A percentile compares a stretch with the other conserved stretches of the same genome.
Conservation (phyloP, 2,797 vertebrate species). For the Chelonia mydas region DNA sequence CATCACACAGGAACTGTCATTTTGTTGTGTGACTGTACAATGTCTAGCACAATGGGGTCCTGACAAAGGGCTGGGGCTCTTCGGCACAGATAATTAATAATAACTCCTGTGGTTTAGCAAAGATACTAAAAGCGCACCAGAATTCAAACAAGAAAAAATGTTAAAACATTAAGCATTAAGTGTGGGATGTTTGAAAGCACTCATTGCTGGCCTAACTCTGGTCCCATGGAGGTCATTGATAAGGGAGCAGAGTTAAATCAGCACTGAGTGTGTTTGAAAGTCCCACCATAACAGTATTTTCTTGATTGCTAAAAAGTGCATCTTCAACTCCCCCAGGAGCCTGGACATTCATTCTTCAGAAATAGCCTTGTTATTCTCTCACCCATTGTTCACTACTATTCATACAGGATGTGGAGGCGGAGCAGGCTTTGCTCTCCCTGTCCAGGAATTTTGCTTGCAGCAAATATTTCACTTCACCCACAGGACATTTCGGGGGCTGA, state of each 20-base stretch:
- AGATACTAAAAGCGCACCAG: background rate
- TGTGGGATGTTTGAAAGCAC: background rate
- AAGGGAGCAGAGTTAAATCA: background rate
- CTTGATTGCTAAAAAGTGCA: background rate
- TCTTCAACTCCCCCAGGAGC: background rate
- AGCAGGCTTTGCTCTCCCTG: background rate
- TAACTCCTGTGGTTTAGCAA: background rate
- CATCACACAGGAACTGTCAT: too few relatives aligned
- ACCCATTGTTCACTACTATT: background rate
- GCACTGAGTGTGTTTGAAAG: background rate
- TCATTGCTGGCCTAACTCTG: background rate
- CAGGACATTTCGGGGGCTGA: background rate
- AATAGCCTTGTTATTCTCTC: background rate
- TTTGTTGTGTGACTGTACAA: background rate
- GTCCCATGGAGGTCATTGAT: background rate
- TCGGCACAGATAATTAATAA: background rate
- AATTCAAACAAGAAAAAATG: constrained; percentile 12
- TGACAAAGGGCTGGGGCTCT: background rate
- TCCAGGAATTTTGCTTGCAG: background rate
- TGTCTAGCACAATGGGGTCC: background rate
- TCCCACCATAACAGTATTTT: background rate
- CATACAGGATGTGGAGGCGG: background rate
- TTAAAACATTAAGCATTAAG: background rate
- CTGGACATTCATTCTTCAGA: background rate
- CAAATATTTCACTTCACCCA: background rate